Base-by-base conservation (phyloP, 2,797 vertebrate genomes). In the Myotis pilosus region DNA sequence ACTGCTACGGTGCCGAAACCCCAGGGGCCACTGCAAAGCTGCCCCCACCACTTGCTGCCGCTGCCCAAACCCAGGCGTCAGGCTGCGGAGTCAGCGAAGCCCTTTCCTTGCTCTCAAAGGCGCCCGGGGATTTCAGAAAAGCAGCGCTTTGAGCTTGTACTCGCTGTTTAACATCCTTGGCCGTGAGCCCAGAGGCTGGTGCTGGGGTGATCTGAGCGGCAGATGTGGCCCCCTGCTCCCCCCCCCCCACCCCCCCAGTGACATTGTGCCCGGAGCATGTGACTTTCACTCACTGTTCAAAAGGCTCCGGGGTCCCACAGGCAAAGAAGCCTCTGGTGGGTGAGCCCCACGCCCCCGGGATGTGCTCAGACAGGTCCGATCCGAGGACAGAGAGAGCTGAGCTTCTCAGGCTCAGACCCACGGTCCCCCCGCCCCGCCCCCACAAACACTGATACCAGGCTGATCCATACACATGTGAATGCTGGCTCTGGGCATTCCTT, bases 1-100 rank as follows among this genome's bases (percentile, higher is more conserved):
- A 38, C 47, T 22, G 75, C 72, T 68, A n/a, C 62, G 13, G 6
- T n/a, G 28, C 49, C 28, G 10, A 79, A 51, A 8, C 11, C 66
- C 0, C 0, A 6, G 71, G 7, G n/a, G 3, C 3, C 23, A 0
- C 30, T 25, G 4, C 66, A 69, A 44, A 62, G n/a, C 17, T 0
- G 0, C 20, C 36, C 0, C 1, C 9, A 15, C 71, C 51, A 25
- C 60, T 78, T 69, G 23, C 64, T 72, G 4, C 5, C 0, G 30
- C 62, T 33, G 23, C 53, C 28, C 36, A 72, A 72, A 87, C 9
- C 23, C 47, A 0, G 5, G 38, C 41, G 3, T 12, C 25, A 0
- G 30, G 15, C 15, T 72, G 13, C 49, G 60, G 33, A 68, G 28
- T 41, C n/a, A 10, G 25, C 8, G 25, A 22, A 30, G 83, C 51